Evolutionary conservation across 2,888 invertebrate genomes (phyloP).

Genomic region (Iphiclides podalirius): DNA sequence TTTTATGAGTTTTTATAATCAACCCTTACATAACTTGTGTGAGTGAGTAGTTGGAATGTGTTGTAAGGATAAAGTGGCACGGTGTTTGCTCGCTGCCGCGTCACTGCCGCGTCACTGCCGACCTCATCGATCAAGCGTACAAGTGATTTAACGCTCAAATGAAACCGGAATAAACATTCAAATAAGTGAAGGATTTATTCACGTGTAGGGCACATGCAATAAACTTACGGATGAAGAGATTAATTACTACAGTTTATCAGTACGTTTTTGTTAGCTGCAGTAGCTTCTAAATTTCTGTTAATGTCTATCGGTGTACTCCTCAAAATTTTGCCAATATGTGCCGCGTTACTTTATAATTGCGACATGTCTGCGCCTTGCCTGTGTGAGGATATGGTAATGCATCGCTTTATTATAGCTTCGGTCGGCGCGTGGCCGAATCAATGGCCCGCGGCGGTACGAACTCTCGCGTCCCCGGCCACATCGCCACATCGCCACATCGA

Average conservation of each 20-base stretch:
- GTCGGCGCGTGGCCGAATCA: background rate
- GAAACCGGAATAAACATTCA: background rate
- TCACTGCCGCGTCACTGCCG: background rate
- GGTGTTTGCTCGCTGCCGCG: background rate
- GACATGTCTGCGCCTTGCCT: too few relatives aligned
- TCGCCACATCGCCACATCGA: background rate
- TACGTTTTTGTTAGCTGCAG: background rate
- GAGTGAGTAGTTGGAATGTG: too few relatives aligned
- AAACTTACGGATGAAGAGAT: background rate
- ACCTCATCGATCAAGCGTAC: slow-evolving; percentile 11
- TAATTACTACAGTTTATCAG: background rate
- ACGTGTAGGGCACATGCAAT: background rate
- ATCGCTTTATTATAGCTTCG: too few relatives aligned
- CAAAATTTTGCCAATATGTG: too few relatives aligned
- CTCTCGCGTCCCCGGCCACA: background rate
- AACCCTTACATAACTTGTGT: background rate
- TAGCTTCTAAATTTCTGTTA: background rate
- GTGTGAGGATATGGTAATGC: too few relatives aligned
- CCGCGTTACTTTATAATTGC: too few relatives aligned
- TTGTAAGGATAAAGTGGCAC: too few relatives aligned
- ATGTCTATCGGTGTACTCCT: too few relatives aligned
- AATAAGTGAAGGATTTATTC: background rate
- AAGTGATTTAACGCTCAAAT: slow-evolving; percentile 2
- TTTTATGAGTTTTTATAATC: too few relatives aligned
- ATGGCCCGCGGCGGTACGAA: background rate